These are phyloP conservation scores for Latrodectus hesperus DNA, from an alignment of 2,888 invertebrate species.

Conservation along the genomic window DNA sequence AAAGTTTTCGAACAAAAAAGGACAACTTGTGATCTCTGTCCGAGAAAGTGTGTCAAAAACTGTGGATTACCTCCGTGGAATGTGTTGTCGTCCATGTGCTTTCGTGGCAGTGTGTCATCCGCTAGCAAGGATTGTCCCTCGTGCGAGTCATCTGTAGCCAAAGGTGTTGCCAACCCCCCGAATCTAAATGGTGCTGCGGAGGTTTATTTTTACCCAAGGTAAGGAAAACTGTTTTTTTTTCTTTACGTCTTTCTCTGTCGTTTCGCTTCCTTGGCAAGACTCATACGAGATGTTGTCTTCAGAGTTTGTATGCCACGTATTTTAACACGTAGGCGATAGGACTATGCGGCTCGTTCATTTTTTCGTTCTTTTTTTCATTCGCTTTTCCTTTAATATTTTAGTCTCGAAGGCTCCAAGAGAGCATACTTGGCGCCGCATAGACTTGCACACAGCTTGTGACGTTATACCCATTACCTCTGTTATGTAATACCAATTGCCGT, in stretches of 20 bases:
- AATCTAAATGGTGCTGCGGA: slow-evolving; percentile 45
- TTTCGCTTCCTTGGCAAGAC: slow-evolving; percentile 1
- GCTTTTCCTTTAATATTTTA: background rate
- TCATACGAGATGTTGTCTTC: slow-evolving; percentile 2
- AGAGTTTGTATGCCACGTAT: slow-evolving; percentile 12
- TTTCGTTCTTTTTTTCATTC: background rate
- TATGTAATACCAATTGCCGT: too few species aligned
- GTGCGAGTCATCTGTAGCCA: slow-evolving; percentile 4
- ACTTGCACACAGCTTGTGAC: background rate
- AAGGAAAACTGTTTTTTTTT: slow-evolving; percentile 20
- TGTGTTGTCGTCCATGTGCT: slow-evolving; percentile 21
- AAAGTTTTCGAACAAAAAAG: background rate
- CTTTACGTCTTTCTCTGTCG: background rate
- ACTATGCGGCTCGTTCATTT: background rate
- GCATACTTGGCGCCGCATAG: background rate
- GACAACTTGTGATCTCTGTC: too few species aligned
- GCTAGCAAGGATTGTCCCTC: background rate
- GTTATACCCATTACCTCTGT: background rate
- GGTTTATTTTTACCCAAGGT: slow-evolving; percentile 46
- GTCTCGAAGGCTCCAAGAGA: background rate
- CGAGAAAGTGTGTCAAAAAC: background rate
- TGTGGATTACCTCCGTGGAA: background rate
- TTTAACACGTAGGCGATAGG: slow-evolving; percentile 18
- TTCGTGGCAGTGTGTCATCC: background rate
- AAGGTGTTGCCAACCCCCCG: slow-evolving; percentile 6